These are phyloP conservation scores for Zosterops lateralis DNA, from an alignment of 2,113 vertebrate species.

Conservation along the genomic window DNA sequence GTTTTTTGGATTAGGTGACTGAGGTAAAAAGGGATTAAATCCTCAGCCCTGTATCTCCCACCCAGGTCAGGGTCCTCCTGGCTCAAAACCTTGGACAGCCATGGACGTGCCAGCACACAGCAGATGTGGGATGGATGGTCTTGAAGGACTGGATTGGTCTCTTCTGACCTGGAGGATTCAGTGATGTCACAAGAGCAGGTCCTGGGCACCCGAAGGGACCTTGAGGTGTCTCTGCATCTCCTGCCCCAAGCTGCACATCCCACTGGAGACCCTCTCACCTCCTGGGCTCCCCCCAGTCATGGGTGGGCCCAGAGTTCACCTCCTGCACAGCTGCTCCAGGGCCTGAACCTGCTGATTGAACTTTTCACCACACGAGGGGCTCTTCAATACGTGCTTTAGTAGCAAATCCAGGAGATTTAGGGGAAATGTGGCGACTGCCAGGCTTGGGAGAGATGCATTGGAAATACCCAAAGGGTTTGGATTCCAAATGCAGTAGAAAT, in stretches of 20 bases:
- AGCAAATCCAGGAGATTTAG: background rate
- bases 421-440: background rate
- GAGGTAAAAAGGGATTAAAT: background rate
- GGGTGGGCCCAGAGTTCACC: background rate
- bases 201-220: background rate
- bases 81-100: background rate
- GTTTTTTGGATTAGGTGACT: background rate
- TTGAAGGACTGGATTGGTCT: background rate
- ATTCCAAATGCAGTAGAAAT: background rate
- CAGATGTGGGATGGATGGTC: background rate
- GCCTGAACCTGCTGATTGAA: background rate
- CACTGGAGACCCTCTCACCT: background rate
- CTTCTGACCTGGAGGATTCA: background rate
- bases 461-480: background rate
- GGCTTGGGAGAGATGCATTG: background rate
- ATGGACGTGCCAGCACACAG: fast-evolving
- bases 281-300: background rate
- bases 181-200: no score
- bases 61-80: background rate
- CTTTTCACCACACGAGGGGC: background rate
- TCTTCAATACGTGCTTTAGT: background rate
- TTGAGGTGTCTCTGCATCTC: background rate
- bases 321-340: background rate
- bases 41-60: background rate
- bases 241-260: background rate